Evolutionary conservation across 1,140 invertebrate species (phyloP).

Genomic region (Potamilus streckersoni): DNA sequence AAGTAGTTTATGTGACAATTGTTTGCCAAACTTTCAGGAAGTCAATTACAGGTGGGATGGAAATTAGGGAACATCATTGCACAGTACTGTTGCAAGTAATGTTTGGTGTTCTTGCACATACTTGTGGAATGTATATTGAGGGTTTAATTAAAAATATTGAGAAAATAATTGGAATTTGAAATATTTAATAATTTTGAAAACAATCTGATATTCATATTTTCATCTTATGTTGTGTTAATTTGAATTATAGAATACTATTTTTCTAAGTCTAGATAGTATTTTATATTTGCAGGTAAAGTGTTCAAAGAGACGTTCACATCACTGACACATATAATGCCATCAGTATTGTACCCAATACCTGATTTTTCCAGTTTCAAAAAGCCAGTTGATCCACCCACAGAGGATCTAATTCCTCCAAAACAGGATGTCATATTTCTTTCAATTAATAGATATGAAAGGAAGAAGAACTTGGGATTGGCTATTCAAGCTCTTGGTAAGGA

Average conservation of each 20-base stretch:
- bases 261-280: constrained; percentile 14
- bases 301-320: constrained; percentile 87
- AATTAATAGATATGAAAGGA: constrained; percentile 97
- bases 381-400: constrained; percentile 69
- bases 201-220: too few relatives aligned
- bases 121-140: too few relatives aligned
- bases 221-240: too few relatives aligned
- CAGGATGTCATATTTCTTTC: constrained; percentile 79
- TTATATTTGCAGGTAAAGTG: constrained; percentile 74
- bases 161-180: too few relatives aligned
- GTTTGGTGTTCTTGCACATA: too few relatives aligned
- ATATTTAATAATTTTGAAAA: too few relatives aligned
- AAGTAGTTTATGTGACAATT: too few relatives aligned
- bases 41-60: too few relatives aligned
- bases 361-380: constrained; percentile 83
- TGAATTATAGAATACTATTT: constrained; percentile 5
- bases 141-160: too few relatives aligned
- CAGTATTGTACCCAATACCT: constrained; percentile 95
- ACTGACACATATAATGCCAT: constrained; percentile 72
- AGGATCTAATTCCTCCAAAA: constrained; percentile 62
- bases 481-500: constrained; percentile 80
- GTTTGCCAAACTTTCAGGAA: too few relatives aligned
- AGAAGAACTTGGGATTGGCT: constrained; percentile 92
- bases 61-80: too few relatives aligned
- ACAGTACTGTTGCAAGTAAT: too few relatives aligned